Conservation (phyloP, 2,888 invertebrate species). For the Smittia aterrima region DNA sequence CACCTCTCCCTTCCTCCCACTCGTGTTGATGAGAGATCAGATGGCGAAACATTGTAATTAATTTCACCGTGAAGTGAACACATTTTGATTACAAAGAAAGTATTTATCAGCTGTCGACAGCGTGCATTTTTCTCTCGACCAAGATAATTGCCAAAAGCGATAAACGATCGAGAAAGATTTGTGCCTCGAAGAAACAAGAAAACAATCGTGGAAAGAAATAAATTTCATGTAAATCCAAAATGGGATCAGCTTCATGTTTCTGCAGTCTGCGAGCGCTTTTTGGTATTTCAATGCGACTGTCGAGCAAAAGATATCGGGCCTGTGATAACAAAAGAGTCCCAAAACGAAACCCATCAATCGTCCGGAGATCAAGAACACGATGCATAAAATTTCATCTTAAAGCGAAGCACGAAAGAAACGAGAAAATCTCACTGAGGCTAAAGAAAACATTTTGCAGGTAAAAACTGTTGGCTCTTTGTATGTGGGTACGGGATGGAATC, state of each 20-base stretch:
- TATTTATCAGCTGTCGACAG: constrained; percentile 34
- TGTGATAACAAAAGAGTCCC: constrained; percentile 35
- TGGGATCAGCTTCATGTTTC: constrained; percentile 3
- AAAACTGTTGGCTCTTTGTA: constrained; percentile 12
- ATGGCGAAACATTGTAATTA: constrained; percentile 26
- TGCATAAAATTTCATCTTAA: constrained; percentile 38
- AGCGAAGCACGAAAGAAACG: constrained; percentile 4
- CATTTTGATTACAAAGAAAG: constrained; percentile 5
- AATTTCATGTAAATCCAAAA: constrained; percentile 11
- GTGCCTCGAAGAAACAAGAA: background rate
- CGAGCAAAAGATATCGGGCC: background rate
- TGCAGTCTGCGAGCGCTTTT: background rate
- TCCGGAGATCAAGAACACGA: constrained; percentile 25
- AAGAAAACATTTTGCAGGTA: constrained; percentile 35
- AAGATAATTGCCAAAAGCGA: constrained; percentile 24
- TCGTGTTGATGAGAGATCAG: background rate
- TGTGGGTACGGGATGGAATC: constrained; percentile 24
- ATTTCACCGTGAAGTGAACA: background rate
- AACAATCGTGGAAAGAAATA: background rate
- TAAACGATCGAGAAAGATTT: background rate
- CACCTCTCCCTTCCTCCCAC: too few relatives aligned
- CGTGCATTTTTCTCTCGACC: constrained; percentile 19
- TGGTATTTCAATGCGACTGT: background rate
- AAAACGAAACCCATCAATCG: constrained; percentile 33
- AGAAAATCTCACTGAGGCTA: background rate